Conservation (phyloP, 2,797 vertebrate genomes). For the Stomatorhinus walkeri region DNA sequence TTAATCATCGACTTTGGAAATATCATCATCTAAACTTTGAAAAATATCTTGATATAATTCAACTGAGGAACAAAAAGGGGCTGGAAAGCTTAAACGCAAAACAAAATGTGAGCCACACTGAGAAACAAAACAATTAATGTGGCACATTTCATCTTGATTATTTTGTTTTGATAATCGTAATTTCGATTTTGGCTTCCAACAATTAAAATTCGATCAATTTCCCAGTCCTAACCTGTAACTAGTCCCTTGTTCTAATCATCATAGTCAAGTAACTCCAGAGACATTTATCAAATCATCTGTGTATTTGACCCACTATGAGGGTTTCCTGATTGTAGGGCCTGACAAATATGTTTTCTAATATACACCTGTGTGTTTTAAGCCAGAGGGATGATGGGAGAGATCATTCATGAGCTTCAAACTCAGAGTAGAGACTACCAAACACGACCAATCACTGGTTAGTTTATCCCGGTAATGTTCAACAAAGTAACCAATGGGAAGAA, state of each 20-base stretch:
- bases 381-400: neutral
- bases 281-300: neutral
- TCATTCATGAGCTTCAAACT: neutral
- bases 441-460: neutral
- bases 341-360: neutral
- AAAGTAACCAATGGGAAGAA: neutral
- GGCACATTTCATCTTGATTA: neutral
- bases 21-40: neutral
- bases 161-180: neutral
- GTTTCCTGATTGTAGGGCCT: neutral
- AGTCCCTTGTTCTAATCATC: neutral
- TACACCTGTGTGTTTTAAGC: neutral
- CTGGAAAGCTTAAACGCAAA: neutral
- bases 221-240: neutral
- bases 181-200: neutral
- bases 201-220: neutral
- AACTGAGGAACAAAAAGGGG: neutral
- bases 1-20: neutral
- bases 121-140: neutral
- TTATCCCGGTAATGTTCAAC: neutral
- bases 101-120: neutral
- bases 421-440: neutral
- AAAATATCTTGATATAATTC: neutral
- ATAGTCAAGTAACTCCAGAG: neutral
- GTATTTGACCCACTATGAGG: neutral